Percentiles rank a stretch among this genome's conserved stretches.
Conservation (phyloP, 2,797 vertebrate genomes). For the Acipenser ruthenus region DNA sequence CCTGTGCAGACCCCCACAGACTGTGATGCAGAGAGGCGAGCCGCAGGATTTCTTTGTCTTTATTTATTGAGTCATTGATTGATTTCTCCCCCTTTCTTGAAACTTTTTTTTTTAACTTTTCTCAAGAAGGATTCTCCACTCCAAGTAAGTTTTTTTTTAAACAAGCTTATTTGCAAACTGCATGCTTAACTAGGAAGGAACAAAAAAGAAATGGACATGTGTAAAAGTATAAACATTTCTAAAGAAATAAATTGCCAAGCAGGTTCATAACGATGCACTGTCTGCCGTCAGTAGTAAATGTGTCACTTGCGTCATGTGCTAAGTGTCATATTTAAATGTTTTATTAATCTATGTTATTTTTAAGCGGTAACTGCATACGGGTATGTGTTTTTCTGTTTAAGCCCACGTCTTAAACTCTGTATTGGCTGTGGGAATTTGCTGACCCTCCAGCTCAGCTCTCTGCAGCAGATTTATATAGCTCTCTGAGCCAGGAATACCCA, state of each 20-base stretch:
- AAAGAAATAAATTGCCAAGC: too few species aligned
- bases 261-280: too few species aligned
- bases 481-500: conserved; percentile 41
- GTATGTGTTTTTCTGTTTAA: conserved; percentile 13
- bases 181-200: too few species aligned
- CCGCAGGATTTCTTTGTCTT: conserved; percentile 23
- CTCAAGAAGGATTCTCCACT: conserved; percentile 42
- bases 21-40: conserved; percentile 39
- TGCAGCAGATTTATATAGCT: conserved; percentile 45
- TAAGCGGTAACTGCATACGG: conserved; percentile 24
- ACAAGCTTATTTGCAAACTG: too few species aligned
- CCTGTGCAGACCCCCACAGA: conserved; percentile 56
- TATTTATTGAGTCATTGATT: conserved; percentile 3
- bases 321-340: background rate
- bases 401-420: background rate
- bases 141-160: conserved; percentile 48
- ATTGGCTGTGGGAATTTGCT: conserved; percentile 44
- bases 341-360: conserved; percentile 18
- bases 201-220: too few species aligned
- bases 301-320: background rate
- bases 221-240: too few species aligned
- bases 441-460: conserved; percentile 34
- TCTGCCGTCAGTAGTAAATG: too few species aligned
- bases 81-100: conserved; percentile 23
- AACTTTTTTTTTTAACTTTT: conserved; percentile 25